A percentile compares a stretch with the other conserved stretches of the same genome.
Evolutionary conservation across 1,140 invertebrate species (phyloP).

Genomic region (Microplitis demolitor): DNA sequence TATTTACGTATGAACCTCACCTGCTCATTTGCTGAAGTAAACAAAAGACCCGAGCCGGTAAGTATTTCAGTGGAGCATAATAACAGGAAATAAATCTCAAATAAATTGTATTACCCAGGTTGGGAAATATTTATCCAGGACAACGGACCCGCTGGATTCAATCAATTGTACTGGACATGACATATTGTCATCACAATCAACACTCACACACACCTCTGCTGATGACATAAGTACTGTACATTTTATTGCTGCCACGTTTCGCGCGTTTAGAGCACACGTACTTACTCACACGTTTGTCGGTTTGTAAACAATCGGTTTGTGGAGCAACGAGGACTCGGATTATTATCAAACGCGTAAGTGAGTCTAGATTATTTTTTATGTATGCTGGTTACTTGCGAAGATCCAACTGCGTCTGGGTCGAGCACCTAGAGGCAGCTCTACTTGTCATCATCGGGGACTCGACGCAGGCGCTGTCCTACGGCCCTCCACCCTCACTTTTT

Average conservation of each 20-base stretch:
- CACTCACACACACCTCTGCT: too few species aligned
- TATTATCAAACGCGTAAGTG: not conserved
- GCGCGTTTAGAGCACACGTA: too few species aligned
- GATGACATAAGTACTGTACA: too few species aligned
- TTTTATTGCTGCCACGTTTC: too few species aligned
- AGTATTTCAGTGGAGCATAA: not conserved
- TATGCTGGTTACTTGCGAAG: constrained; percentile 23
- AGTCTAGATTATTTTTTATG: constrained; percentile 31
- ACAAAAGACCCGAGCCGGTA: not conserved
- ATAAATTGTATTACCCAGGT: too few species aligned
- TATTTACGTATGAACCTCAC: not conserved
- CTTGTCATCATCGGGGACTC: constrained; percentile 54
- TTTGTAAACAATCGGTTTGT: too few species aligned
- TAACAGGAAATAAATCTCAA: not conserved
- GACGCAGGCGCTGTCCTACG: constrained; percentile 52
- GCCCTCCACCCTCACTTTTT: constrained; percentile 19
- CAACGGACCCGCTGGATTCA: too few species aligned
- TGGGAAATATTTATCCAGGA: too few species aligned
- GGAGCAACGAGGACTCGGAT: too few species aligned
- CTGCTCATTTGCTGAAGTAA: not conserved
- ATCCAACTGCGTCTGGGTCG: constrained; percentile 57
- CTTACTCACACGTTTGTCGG: too few species aligned
- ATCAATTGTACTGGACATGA: too few species aligned
- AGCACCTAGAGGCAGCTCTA: constrained; percentile 42
- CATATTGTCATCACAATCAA: too few species aligned